Base-by-base conservation (phyloP, 2,888 invertebrate species). In the Clanis bilineata region DNA sequence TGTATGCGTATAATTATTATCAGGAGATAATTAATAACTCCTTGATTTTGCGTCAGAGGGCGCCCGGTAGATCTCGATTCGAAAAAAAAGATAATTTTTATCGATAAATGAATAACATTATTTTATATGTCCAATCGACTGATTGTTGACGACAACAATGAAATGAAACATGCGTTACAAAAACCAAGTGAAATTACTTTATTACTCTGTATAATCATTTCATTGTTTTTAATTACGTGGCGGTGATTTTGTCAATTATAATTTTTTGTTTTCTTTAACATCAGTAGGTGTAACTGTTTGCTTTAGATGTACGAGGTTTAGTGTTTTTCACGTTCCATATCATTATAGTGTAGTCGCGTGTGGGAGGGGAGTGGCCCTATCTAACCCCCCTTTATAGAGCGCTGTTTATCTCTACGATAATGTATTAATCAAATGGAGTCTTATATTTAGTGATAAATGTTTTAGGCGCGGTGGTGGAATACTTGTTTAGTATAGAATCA, bases 221-320 rank as follows among this genome's bases (percentile, higher is more conserved):
- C 1, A 43, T 28, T 47, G 23, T 59, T 59, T 56, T 57, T 47
- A 58, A 57, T 79, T 79, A 77, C 59, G 70, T 75, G 81, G 80
- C 77, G 78, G 82, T 84, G 79, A 78, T 85, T 84, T 83, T 78
- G 90, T 91, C 90, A 90, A 90, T 90, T 90, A 88, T 72, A 69
- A 71, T 74, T 75, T 77, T 32, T 51, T 7, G 15, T 51, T 51
- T 51, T 32, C 10, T 32, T 82, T 77, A 72, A 80, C 67, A 75
- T 68, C 22, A n/a, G 36, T 28, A 44, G 56, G 23, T 70, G 59
- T 60, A 57, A 38, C 72, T 68, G 65, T 69, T 74, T 74, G 83
- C 79, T 83, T 81, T 77, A 77, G 77, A 70, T 79, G 77, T 74
- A 69, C 68, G 82, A 80, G 78, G 81, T 83, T 81, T 73, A 70